Base-by-base conservation (phyloP, 2,113 vertebrate species). In the Lepus timidus region DNA sequence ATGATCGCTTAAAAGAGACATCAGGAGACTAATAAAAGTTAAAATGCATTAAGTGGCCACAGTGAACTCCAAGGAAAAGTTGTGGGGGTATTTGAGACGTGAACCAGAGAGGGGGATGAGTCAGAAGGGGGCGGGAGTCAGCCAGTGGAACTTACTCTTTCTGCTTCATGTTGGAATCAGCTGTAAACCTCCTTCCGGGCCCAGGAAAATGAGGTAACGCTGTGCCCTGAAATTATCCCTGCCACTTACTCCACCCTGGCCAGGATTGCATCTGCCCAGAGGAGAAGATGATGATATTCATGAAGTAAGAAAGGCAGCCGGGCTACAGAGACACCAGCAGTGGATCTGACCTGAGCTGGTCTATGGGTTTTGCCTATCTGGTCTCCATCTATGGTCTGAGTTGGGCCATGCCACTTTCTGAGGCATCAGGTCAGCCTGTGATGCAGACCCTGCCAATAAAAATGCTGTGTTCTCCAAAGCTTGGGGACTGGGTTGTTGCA, bases 1-100 rank as follows among this genome's bases (percentile, higher is more conserved):
- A 97, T 94, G 96, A 95, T 83, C 51, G 95, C 96, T 97, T 97
- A 85, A 97, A 96, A 97, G 75, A 97, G 96, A 97, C 94, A 96
- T 97, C 95, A 96, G 95, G 96, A 97, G 98, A 96, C 97, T 95
- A 97, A 98, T 98, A 97, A 98, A 98, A 98, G 96, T 97, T 97
- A 98, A 98, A 98, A 97, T 93, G 96, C 96, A 97, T 97, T 97
- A 96, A 98, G 98, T 85, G 97, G 96, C 95, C 96, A 93, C 83
- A 97, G 87, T 0, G 74, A 97, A 97, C 94, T 96, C 95, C 93
- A 97, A 97, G 96, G 98, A 98, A 98, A 98, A 97, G 93, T 90
- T n/a, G 39, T 92, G 97, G 97, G 44, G 97, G 96, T 52, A 75
- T 97, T 75, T 85, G 89, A 97, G 97, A 98, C 97, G 96, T 71